Percentiles rank a stretch among this genome's conserved stretches.
These are phyloP conservation scores for Anableps anableps DNA, from an alignment of 2,797 vertebrate species.

Conservation along the genomic window DNA sequence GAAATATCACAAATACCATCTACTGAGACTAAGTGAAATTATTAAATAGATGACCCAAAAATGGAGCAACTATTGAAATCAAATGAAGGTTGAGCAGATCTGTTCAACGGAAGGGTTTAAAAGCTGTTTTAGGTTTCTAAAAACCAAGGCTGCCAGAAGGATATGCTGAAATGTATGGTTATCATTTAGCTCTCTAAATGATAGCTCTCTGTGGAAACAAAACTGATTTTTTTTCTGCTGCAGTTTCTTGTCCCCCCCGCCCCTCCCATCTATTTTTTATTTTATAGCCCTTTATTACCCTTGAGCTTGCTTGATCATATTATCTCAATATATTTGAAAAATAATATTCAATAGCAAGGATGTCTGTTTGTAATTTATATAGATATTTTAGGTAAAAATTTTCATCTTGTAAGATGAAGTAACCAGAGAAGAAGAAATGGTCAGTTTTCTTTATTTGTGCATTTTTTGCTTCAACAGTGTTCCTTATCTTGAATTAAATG, in stretches of 20 bases:
- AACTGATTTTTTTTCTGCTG: constrained; percentile 5
- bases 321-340: too few species aligned
- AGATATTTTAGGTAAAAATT: background rate
- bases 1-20: background rate
- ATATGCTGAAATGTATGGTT: constrained; percentile 34
- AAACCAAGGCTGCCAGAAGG: constrained; percentile 21
- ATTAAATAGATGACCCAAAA: constrained; percentile 65
- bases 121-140: constrained; percentile 50
- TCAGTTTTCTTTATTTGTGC: background rate
- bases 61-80: constrained; percentile 55
- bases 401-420: background rate
- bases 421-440: constrained; percentile 16
- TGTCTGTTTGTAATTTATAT: background rate
- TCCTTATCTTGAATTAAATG: constrained; percentile 31
- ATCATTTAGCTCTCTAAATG: too few species aligned
- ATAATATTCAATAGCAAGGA: background rate
- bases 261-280: background rate
- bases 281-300: constrained; percentile 20
- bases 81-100: constrained; percentile 47
- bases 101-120: constrained; percentile 57
- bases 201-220: background rate
- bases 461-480: background rate
- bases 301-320: constrained; percentile 4
- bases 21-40: constrained; percentile 37
- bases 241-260: background rate